Evolutionary conservation across 2,888 invertebrate species (phyloP).

Genomic region (Tenthredo scrophulariae): DNA sequence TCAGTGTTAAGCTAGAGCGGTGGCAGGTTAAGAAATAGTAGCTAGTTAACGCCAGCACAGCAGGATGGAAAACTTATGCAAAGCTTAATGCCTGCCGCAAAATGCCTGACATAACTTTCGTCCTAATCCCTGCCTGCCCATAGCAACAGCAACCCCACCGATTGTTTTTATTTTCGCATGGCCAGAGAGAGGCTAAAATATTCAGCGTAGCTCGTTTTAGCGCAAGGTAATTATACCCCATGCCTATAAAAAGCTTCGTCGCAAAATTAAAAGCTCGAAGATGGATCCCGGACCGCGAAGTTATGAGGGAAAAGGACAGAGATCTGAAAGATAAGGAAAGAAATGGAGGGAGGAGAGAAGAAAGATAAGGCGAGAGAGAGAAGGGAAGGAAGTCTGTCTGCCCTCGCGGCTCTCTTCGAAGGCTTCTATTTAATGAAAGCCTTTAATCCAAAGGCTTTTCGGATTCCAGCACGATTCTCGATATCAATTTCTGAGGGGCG

Average conservation of each 20-base stretch:
- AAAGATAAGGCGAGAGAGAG: constrained; percentile 4
- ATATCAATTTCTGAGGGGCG: constrained; percentile 59
- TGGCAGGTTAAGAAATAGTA: constrained; percentile 58
- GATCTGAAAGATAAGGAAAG: constrained; percentile 8
- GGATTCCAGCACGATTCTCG: constrained; percentile 57
- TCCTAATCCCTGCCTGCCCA: constrained; percentile 69
- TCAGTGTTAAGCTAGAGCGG: constrained; percentile 66
- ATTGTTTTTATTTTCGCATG: constrained; percentile 62
- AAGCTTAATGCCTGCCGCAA: constrained; percentile 69
- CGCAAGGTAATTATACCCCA: constrained; percentile 68
- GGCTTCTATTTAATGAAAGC: constrained; percentile 59
- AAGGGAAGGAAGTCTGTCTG: constrained; percentile 60
- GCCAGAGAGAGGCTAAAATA: constrained; percentile 67
- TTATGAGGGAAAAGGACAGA: constrained; percentile 43
- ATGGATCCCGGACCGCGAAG: constrained; percentile 55
- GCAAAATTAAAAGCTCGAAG: constrained; percentile 51
- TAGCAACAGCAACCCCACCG: constrained; percentile 43
- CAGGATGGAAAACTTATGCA: constrained; percentile 71
- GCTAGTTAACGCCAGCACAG: constrained; percentile 59
- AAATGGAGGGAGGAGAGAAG: not conserved
- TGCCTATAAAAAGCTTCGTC: constrained; percentile 61
- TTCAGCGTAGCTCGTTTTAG: constrained; percentile 66
- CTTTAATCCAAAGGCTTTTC: constrained; percentile 60
- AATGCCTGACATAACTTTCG: constrained; percentile 73
- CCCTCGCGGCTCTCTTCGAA: constrained; percentile 49